A percentile compares a stretch with the other conserved stretches of the same genome.
These are phyloP conservation scores for Atherinosoma microstoma DNA, from an alignment of 2,797 vertebrate genomes.

Conservation along the genomic window DNA sequence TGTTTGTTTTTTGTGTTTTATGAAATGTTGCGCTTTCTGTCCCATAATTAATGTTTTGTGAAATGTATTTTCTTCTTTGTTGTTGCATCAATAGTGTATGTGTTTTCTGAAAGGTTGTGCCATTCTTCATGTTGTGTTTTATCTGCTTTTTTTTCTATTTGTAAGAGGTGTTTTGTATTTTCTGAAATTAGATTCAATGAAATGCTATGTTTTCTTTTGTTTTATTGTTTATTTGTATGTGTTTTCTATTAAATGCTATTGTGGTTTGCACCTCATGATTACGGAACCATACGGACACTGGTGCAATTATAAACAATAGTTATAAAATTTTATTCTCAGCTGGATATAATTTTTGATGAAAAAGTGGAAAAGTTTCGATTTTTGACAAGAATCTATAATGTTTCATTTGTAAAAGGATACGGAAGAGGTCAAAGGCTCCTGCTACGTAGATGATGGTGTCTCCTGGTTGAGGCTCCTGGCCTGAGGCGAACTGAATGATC, in stretches of 20 bases:
- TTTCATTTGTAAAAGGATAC: conserved; percentile 84
- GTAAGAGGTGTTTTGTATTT: neutral
- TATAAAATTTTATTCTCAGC: neutral
- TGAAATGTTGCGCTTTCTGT: no score
- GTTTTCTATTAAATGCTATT: neutral
- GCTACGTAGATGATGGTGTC: conserved; percentile 98
- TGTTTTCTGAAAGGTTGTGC: neutral
- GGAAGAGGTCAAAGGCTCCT: conserved; percentile 97
- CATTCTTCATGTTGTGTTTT: neutral
- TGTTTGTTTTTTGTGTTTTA: no score
- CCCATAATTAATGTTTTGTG: no score
- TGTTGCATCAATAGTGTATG: no score
- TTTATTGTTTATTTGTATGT: neutral
- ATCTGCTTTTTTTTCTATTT: neutral
- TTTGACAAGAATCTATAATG: neutral
- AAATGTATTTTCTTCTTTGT: no score
- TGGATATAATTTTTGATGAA: neutral
- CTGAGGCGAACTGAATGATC: conserved; percentile 98
- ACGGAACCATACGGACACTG: neutral
- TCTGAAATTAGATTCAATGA: neutral
- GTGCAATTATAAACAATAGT: neutral
- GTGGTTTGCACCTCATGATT: neutral
- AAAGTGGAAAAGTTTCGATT: neutral
- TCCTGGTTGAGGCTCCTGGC: conserved; percentile 92
- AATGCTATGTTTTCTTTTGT: neutral